A percentile compares a stretch with the other conserved stretches of the same genome.
phyloP scores from a whole-genome alignment of 2,113 vertebrate genomes.

The Carettochelys insculpta region DNA sequence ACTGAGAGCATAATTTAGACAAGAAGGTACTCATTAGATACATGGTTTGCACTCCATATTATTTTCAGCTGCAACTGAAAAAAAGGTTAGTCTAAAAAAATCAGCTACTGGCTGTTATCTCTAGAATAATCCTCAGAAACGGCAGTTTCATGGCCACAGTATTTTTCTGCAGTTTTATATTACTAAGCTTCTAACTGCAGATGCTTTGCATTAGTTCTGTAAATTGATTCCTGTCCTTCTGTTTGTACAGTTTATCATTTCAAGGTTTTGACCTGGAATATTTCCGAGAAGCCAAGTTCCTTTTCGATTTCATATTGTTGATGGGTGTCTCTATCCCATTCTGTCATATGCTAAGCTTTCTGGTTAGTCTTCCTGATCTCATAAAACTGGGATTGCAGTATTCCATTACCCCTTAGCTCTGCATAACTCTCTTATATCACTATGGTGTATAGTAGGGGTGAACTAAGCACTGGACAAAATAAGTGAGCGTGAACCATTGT shows the following conservation, averaged over 20 bases:
- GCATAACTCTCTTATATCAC: neutral
- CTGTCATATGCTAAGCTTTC: slow-evolving; percentile 25
- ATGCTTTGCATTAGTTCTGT: slow-evolving; percentile 40
- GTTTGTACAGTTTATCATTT: slow-evolving; percentile 53
- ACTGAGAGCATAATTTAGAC: slow-evolving; percentile 53
- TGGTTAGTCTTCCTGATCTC: neutral
- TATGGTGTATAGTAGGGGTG: neutral
- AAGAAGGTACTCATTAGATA: slow-evolving; percentile 24
- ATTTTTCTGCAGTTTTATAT: slow-evolving; percentile 39
- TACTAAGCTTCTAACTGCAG: slow-evolving; percentile 12
- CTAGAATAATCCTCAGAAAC: slow-evolving; percentile 27
- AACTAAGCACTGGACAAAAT: neutral
- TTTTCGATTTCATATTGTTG: slow-evolving; percentile 46
- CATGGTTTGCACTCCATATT: neutral
- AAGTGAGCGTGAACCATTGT: neutral
- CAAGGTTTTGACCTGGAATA: slow-evolving; percentile 48
- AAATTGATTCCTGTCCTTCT: slow-evolving; percentile 29
- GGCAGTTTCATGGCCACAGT: neutral
- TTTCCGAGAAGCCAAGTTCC: slow-evolving; percentile 47
- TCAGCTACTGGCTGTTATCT: slow-evolving; percentile 34
- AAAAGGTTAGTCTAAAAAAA: neutral
- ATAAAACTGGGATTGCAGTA: neutral
- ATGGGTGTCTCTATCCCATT: slow-evolving; percentile 1
- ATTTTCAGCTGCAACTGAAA: slow-evolving; percentile 25
- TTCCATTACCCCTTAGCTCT: neutral